phyloP scores from a whole-genome alignment of 2,113 vertebrate species.

The Rhinopomastus cyanomelas region DNA sequence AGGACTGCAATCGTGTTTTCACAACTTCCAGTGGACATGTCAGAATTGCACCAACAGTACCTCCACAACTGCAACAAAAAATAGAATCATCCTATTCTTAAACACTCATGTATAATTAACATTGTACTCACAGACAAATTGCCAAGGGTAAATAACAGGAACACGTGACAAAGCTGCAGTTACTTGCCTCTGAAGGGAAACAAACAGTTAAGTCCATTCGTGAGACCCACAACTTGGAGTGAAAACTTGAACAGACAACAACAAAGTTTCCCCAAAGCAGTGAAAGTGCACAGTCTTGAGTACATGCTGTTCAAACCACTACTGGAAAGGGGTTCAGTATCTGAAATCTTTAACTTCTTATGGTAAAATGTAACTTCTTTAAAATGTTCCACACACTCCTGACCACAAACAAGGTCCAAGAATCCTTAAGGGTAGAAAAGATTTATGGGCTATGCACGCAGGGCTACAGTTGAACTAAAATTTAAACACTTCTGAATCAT shows the following conservation, averaged over 20 bases:
- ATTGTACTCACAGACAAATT: background rate
- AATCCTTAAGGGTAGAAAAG: background rate
- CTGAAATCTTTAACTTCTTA: slow-evolving; percentile 42
- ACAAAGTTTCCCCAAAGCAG: background rate
- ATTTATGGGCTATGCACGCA: background rate
- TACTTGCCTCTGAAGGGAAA: background rate
- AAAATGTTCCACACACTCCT: background rate
- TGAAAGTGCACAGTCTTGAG: background rate
- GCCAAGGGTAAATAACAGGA: background rate
- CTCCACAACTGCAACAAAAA: slow-evolving; percentile 85
- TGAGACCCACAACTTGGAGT: background rate
- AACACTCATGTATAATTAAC: background rate
- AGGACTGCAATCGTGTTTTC: slow-evolving; percentile 96
- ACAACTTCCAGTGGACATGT: slow-evolving; percentile 99
- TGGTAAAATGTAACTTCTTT: slow-evolving; percentile 2
- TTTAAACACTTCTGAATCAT: background rate
- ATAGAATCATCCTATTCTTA: background rate
- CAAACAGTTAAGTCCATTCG: background rate
- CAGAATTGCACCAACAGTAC: slow-evolving; percentile 96
- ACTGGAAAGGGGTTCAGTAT: background rate
- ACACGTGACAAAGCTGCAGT: fast-evolving
- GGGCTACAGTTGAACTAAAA: background rate
- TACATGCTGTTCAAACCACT: background rate
- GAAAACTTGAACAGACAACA: slow-evolving; percentile 7
- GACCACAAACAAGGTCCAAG: background rate